Percentiles rank a stretch among this genome's conserved stretches.
These are phyloP conservation scores for Cassiopea xamachana DNA, from an alignment of 30 jellyfish, hydroid and myxozoan genomes.

Conservation along the genomic window DNA sequence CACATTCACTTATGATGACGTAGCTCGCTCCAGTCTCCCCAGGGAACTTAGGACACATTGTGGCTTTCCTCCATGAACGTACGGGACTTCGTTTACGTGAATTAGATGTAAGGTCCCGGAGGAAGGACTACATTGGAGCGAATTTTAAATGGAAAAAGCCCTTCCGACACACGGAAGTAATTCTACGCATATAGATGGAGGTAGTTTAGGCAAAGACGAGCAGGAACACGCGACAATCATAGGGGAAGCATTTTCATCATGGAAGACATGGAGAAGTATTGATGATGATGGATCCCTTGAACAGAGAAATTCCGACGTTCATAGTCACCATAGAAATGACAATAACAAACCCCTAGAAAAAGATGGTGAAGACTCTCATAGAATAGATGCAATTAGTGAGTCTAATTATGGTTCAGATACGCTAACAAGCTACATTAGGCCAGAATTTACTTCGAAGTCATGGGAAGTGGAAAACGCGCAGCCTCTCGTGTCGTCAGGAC, in stretches of 20 bases:
- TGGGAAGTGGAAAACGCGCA: constrained; percentile 68
- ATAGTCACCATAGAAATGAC: background rate
- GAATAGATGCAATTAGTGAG: constrained; percentile 35
- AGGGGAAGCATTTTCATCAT: constrained; percentile 58
- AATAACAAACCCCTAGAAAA: constrained; percentile 14
- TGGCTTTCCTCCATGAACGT: constrained; percentile 35
- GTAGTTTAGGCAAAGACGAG: constrained; percentile 14
- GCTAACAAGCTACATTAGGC: constrained; percentile 31
- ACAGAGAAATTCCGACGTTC: constrained; percentile 6
- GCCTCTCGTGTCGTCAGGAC: constrained; percentile 64
- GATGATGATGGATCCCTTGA: constrained; percentile 46
- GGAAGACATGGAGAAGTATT: constrained; percentile 53
- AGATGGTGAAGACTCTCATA: constrained; percentile 27
- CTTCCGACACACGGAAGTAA: background rate
- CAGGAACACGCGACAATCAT: constrained; percentile 14
- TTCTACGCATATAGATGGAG: constrained; percentile 5
- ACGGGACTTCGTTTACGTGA: constrained; percentile 63
- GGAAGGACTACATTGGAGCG: constrained; percentile 70
- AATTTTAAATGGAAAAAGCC: constrained; percentile 71
- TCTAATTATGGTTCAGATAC: constrained; percentile 30
- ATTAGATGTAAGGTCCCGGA: constrained; percentile 62
- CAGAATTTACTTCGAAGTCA: constrained; percentile 40
- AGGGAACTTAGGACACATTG: background rate
- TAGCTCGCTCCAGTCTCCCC: constrained; percentile 49
- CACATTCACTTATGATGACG: constrained; percentile 3